Conservation (phyloP, 2,888 invertebrate species). For the Drosophila ezoana region DNA sequence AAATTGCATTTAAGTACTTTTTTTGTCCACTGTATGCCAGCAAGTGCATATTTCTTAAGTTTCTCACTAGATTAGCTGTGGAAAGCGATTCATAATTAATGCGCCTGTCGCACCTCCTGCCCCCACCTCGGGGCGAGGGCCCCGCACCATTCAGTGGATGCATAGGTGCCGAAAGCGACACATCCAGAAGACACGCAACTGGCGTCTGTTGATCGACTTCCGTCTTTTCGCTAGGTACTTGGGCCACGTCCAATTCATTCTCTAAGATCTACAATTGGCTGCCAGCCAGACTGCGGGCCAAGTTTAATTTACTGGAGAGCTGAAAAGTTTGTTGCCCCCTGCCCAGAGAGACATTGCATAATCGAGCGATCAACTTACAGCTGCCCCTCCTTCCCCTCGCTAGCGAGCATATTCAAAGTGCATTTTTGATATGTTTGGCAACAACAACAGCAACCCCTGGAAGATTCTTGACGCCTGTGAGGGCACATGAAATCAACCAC, state of each 20-base stretch:
- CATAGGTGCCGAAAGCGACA: slow-evolving; percentile 70
- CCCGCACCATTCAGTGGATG: background rate
- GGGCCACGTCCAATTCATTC: slow-evolving; percentile 7
- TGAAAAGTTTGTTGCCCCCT: slow-evolving; percentile 61
- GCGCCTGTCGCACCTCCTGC: slow-evolving; percentile 9
- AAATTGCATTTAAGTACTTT: background rate
- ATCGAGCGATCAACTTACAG: slow-evolving; percentile 57
- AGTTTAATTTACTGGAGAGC: slow-evolving; percentile 54
- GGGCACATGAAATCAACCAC: slow-evolving; percentile 65
- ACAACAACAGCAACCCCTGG: slow-evolving; percentile 48
- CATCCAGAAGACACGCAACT: slow-evolving; percentile 62
- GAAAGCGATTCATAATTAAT: slow-evolving; percentile 74
- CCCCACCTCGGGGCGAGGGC: too few species aligned
- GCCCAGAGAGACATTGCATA: slow-evolving; percentile 49
- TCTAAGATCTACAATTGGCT: slow-evolving; percentile 49
- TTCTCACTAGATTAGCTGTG: slow-evolving; percentile 44
- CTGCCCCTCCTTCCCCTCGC: slow-evolving; percentile 12
- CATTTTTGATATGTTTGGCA: slow-evolving; percentile 43
- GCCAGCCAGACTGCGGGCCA: slow-evolving; percentile 57
- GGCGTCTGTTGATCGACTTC: slow-evolving; percentile 49
- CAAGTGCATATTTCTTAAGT: slow-evolving; percentile 61
- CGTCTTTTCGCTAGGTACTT: slow-evolving; percentile 31
- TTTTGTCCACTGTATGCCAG: slow-evolving; percentile 16
- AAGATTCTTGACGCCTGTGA: slow-evolving; percentile 22
- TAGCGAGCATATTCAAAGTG: slow-evolving; percentile 42